These are phyloP conservation scores for Sitobion miscanthi DNA, from an alignment of 1,140 invertebrate genomes.

Conservation along the genomic window DNA sequence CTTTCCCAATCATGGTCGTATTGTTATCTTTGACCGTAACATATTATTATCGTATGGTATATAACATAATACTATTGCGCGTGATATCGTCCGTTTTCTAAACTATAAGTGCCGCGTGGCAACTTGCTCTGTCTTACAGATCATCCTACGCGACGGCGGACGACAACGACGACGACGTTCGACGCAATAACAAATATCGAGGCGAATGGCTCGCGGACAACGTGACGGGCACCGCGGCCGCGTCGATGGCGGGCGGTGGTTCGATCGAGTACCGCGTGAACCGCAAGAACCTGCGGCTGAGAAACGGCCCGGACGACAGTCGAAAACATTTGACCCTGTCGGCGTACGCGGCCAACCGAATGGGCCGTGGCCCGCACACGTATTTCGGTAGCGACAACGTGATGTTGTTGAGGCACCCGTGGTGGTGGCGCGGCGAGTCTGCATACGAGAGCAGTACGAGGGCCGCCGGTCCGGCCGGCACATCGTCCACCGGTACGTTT, in stretches of 20 bases:
- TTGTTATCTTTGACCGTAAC: background rate
- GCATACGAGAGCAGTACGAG: background rate
- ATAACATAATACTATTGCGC: too few species aligned
- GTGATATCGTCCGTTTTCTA: background rate
- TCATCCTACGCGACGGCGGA: background rate
- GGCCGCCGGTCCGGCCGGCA: background rate
- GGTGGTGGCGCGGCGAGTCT: slow-evolving; percentile 28
- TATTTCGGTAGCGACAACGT: background rate
- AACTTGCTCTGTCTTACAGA: background rate
- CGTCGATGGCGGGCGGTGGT: background rate
- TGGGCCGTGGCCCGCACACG: background rate
- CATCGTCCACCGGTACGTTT: slow-evolving; percentile 24
- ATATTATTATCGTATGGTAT: background rate
- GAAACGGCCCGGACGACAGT: background rate
- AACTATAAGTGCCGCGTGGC: background rate
- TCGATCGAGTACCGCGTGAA: slow-evolving; percentile 15
- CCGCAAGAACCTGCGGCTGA: background rate
- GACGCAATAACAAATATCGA: background rate
- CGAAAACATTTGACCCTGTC: slow-evolving; percentile 21
- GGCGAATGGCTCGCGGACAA: slow-evolving; percentile 14
- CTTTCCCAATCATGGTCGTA: background rate
- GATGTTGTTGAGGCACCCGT: background rate
- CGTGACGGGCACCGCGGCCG: background rate
- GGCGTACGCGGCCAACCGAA: slow-evolving; percentile 36
- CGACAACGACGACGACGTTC: background rate